Evolutionary conservation across 1,140 invertebrate genomes (phyloP), one percentile per base, ranked within the genome.

Genomic region (Trinorchestia longiramus): DNA sequence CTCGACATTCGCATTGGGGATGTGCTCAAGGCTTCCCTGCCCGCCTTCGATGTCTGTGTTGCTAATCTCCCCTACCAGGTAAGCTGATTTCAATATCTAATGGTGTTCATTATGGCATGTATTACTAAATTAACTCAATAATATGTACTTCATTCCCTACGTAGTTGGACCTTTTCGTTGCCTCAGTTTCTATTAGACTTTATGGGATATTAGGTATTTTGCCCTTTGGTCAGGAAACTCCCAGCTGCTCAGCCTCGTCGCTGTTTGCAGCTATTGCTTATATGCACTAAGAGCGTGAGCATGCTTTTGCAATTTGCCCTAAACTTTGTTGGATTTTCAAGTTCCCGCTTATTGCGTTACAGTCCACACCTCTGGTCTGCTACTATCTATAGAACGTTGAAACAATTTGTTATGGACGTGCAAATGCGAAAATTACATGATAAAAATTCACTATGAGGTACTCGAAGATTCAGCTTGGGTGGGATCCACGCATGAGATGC

Each of bases 1-100:
- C 97, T 99, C 43, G 98, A 99, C 97, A 99, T 99, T 95, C 97
- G 99, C 96, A 98, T 99, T 96, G 99, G 99, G 43, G 99, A 99
- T 98, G 99, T 99, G 36, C 97, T 99, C 0, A 99, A 99, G 98
- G 98, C 98, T 57, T 98, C 99, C 95, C 97, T 99, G 96, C 99
- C 99, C n/a, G 99, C 99, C 97, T 99, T 99, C 97, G 99, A 99
- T 97, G 98, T 99, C n/a, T 99, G 99, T 97, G 99, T 99, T 43
- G 99, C 99, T n/a, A 99, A 99, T 98, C 98, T 99, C 44, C 99
- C 99, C 0, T 99, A 99, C 97, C 99, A 96, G 96, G 96, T 96
- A 43, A 53, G 95, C 95, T 6, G 42, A 91, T 77, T 98, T 96
- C 92, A 92, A 95, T 96, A 23, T 28, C 28, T 77, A 40, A 40